Evolutionary conservation across 2,888 invertebrate species (phyloP).

Genomic region (Buathra laborator): DNA sequence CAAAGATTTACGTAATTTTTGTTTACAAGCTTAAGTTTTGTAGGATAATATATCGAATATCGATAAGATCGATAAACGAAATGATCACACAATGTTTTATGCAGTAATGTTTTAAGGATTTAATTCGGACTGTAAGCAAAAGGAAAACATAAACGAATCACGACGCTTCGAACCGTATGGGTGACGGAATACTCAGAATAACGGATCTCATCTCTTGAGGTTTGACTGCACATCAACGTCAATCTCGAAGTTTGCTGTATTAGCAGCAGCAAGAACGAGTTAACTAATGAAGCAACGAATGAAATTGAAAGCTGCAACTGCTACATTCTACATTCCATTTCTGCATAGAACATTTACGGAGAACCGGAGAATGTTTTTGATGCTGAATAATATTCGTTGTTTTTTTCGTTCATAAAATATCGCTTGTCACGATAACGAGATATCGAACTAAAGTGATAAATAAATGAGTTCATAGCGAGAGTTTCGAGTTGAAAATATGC

Average conservation of each 20-base stretch:
- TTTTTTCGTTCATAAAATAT: not conserved
- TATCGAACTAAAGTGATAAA: no score
- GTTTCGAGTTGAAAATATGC: no score
- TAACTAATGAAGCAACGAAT: conserved; percentile 20
- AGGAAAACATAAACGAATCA: not conserved
- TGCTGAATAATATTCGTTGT: not conserved
- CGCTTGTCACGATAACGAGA: not conserved
- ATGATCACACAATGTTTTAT: not conserved
- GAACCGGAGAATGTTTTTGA: not conserved
- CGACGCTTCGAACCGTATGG: conserved; percentile 13
- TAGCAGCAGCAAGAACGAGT: conserved; percentile 27
- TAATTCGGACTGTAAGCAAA: not conserved
- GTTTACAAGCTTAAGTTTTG: no score
- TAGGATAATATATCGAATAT: not conserved
- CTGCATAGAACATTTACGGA: not conserved
- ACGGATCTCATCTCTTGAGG: conserved; percentile 26
- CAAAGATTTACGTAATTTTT: no score
- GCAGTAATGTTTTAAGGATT: not conserved
- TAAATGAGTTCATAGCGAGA: no score
- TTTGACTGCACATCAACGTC: conserved; percentile 1
- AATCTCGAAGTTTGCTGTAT: conserved; percentile 11
- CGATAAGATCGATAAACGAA: not conserved
- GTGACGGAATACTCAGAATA: conserved; percentile 14
- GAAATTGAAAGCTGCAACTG: conserved; percentile 26
- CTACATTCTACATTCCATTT: not conserved